Base-by-base conservation (phyloP, 2,888 invertebrate genomes). In the Tipula lateralis region DNA sequence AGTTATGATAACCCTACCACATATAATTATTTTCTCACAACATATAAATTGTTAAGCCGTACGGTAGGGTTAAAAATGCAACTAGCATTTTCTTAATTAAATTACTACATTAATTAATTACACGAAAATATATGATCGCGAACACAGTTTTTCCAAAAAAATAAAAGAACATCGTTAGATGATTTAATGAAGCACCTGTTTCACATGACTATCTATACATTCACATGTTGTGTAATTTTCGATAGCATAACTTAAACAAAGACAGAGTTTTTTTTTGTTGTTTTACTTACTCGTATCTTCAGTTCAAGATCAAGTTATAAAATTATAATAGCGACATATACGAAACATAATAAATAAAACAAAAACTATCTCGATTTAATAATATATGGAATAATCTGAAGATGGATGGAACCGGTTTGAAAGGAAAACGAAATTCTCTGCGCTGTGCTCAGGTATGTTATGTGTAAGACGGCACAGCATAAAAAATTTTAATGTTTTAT, bases 141-240 rank as follows among this genome's bases (percentile, higher is more conserved):
- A 50, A 50, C 24, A 13, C 3, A 32, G 32, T 32, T 44, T n/a
- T 44, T 44, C n/a, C 44, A n/a, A 36, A 5, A 44, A 16, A n/a
- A n/a, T n/a, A n/a, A n/a, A n/a, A n/a, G n/a, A n/a, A n/a, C 9
- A 66, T 66, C 66, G 12, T 66, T 66, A 66, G 66, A 66, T 66
- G 24, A 66, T 66, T 66, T 66, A 66, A 66, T 24, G 66, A 66
- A 66, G 66, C 66, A 66, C 66, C 66, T 66, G 66, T 66, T 66
- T 66, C 66, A 66, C 66, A 66, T 66, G 24, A n/a, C 44, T 44
- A 7, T 50, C 16, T 16, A 24, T 66, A 32, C 2, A 13, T 24
- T n/a, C n/a, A 66, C 24, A 24, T 66, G 66, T 24, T 66, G 24
- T 2, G 66, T 66, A 66, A 66, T 66, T 66, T 6, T 24, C 66